Evolutionary conservation across 2,113 vertebrate genomes (phyloP).

Genomic region (Plectropomus leopardus): DNA sequence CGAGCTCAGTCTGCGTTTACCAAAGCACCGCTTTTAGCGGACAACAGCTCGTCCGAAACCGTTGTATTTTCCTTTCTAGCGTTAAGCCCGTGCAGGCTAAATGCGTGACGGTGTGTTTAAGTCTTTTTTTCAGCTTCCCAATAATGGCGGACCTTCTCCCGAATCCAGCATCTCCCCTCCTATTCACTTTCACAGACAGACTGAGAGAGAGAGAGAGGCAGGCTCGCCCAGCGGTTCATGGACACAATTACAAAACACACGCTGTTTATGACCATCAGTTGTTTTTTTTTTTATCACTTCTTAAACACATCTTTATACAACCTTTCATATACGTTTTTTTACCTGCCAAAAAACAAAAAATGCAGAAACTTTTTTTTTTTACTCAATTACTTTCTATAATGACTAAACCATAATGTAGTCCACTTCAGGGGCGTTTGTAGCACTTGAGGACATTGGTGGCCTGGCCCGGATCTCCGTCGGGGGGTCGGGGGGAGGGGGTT

Average conservation of each 20-base stretch:
- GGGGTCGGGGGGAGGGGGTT: too few relatives aligned
- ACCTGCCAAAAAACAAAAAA: background rate
- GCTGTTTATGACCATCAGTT: background rate
- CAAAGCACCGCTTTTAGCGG: background rate
- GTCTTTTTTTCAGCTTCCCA: conserved; percentile 82
- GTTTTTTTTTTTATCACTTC: background rate
- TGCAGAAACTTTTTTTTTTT: too few relatives aligned
- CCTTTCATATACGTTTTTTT: background rate
- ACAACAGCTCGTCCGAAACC: conserved; percentile 16
- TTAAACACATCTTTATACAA: background rate
- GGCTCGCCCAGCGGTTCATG: conserved; percentile 83
- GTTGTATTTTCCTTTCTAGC: conserved; percentile 25
- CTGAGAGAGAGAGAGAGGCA: conserved; percentile 50
- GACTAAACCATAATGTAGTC: too few relatives aligned
- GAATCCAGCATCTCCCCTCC: conserved; percentile 83
- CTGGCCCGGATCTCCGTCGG: too few relatives aligned
- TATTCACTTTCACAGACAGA: conserved; percentile 61
- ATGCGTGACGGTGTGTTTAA: conserved; percentile 75
- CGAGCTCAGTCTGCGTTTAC: conserved; percentile 1
- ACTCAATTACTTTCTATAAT: too few relatives aligned
- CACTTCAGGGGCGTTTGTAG: too few relatives aligned
- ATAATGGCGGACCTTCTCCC: conserved; percentile 88
- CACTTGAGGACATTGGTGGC: too few relatives aligned
- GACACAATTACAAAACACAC: conserved; percentile 81
- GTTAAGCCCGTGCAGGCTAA: conserved; percentile 57